Percentiles rank a stretch among this genome's conserved stretches.
Conservation (phyloP, 2,797 vertebrate genomes). For the Poeciliopsis turneri region DNA sequence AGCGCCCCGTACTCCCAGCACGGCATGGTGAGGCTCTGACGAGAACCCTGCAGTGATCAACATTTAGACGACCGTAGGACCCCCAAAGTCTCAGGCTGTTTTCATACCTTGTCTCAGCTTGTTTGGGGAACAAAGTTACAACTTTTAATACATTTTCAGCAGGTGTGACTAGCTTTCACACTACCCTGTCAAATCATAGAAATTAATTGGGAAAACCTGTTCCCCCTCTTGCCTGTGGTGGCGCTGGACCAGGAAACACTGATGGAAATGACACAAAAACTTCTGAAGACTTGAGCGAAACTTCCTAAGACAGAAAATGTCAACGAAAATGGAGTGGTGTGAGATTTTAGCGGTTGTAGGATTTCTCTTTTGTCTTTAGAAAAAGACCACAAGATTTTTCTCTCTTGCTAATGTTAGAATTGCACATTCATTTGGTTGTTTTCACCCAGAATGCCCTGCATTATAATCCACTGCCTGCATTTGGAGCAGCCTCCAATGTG, state of each 20-base stretch:
- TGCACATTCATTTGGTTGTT: background rate
- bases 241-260: background rate
- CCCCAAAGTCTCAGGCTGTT: background rate
- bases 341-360: background rate
- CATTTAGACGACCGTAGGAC: background rate
- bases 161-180: too few species aligned
- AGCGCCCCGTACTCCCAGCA: conserved; percentile 90
- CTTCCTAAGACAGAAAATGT: background rate
- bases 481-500: background rate
- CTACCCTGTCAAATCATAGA: background rate
- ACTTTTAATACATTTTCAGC: background rate
- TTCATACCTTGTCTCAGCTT: background rate
- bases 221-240: too few species aligned
- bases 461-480: background rate
- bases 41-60: background rate
- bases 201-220: too few species aligned
- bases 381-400: background rate
- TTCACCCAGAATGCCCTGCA: background rate
- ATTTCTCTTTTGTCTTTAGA: background rate
- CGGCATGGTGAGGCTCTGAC: conserved; percentile 87
- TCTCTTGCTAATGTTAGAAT: background rate
- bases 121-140: background rate
- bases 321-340: too few species aligned
- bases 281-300: background rate
- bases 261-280: background rate